Conservation (phyloP, 2,888 invertebrate genomes). For the Epistrophella euchroma region DNA sequence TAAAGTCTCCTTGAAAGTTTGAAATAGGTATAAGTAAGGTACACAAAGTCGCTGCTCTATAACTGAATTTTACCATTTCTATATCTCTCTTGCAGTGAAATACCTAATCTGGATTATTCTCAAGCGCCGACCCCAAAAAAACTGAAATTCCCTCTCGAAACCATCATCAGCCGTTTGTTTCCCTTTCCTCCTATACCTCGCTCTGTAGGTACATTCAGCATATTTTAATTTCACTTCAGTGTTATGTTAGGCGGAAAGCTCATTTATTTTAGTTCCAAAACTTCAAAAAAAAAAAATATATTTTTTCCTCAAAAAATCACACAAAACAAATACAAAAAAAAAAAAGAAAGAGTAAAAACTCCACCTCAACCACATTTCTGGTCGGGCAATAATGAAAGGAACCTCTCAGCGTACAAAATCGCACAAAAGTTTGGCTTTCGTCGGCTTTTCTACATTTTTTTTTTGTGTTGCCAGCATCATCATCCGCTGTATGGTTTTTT, state of each 20-base stretch:
- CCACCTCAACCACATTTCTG: conserved; percentile 72
- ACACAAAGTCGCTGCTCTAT: conserved; percentile 4
- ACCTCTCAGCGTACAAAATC: conserved; percentile 74
- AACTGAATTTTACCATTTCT: conserved; percentile 19
- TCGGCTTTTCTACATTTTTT: conserved; percentile 67
- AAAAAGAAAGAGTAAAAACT: conserved; percentile 22
- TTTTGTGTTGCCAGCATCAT: conserved; percentile 17
- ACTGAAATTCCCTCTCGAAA: conserved; percentile 10
- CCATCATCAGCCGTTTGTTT: neutral
- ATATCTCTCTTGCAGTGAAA: neutral
- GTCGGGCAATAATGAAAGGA: conserved; percentile 74
- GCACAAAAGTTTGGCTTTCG: conserved; percentile 76
- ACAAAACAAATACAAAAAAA: neutral
- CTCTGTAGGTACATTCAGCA: neutral
- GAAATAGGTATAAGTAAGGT: too few relatives aligned
- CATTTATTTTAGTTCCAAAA: conserved; percentile 76
- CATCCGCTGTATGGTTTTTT: conserved; percentile 47
- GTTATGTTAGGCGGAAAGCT: conserved; percentile 76
- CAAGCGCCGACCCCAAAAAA: conserved; percentile 20
- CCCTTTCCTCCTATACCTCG: neutral
- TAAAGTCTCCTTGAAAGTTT: neutral
- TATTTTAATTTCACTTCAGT: conserved; percentile 70
- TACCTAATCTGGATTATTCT: conserved; percentile 29
- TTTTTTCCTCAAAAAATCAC: conserved; percentile 39
- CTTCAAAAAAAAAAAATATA: conserved; percentile 42